Evolutionary conservation across 2,888 invertebrate genomes (phyloP), one percentile per base, ranked within the genome.

Genomic region (Nephrotoma appendiculata): DNA sequence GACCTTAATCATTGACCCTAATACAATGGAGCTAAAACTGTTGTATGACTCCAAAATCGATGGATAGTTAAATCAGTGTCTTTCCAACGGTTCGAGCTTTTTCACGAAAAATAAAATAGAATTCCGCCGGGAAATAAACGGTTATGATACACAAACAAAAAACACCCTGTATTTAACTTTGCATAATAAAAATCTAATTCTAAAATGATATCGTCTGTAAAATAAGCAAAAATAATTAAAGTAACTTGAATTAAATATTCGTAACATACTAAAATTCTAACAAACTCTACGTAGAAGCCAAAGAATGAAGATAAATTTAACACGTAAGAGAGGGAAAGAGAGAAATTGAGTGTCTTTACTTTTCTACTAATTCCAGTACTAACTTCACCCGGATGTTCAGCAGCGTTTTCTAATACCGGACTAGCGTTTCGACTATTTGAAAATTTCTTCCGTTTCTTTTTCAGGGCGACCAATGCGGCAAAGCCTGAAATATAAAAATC

Each of bases 361-460:
- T 85, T 85, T 42, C 44, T 85, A 44, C 43, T 85, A 85, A 44
- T 85, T 19, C 19, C 44, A 85, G 19, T 85, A 44, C 19, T 44
- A 44, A 44, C 19, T 44, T 85, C 85, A 85, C 42, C 85, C 42
- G 44, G 44, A 19, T 85, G 43, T 9, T 85, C 85, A 5, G 85
- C 15, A 1, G 45, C 9, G 2, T 92, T 92, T 87, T 92, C 91
- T 86, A 92, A 92, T 48, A 93, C 92, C 6, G 94, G 93, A 89
- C 93, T 94, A 86, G 94, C 93, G 88, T 95, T 95, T 89, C 96
- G 93, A 87, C 96, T 96, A 88, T 96, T 95, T 0, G 96, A 96
- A 92, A 96, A 96, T 91, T 96, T 96, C 92, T 96, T 96, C 88
- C 96, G 94, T 91, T 96, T 96, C 90, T 95, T 94, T 90, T 95